A percentile compares a stretch with the other conserved stretches of the same genome.
phyloP scores from a whole-genome alignment of 2,888 invertebrate genomes.

The Cecidostiba fungosa region DNA sequence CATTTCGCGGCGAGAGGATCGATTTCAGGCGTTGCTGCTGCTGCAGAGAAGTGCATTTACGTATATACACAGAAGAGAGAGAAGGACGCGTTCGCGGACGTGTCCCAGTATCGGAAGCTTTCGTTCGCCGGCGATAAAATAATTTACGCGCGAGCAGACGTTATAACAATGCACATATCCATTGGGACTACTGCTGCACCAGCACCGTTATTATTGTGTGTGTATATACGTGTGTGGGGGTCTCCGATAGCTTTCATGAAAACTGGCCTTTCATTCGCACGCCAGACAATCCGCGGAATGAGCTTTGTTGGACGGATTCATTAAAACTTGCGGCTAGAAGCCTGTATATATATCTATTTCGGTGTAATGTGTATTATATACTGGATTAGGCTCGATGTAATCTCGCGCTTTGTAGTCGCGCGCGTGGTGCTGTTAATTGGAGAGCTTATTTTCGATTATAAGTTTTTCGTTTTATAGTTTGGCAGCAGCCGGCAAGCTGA shows the following conservation, averaged over 20 bases:
- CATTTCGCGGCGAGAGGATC: constrained; percentile 36
- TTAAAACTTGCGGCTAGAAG: constrained; percentile 62
- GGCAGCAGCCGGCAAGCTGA: too few relatives aligned
- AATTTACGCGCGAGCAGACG: constrained; percentile 40
- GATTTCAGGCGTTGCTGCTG: constrained; percentile 37
- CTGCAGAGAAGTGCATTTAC: neutral
- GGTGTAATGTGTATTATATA: neutral
- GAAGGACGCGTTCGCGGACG: constrained; percentile 27
- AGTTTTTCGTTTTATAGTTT: too few relatives aligned
- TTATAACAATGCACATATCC: neutral
- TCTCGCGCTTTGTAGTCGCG: constrained; percentile 1
- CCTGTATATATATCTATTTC: too few relatives aligned
- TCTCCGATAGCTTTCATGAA: constrained; percentile 72
- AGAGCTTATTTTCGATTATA: too few relatives aligned
- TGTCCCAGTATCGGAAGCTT: constrained; percentile 40
- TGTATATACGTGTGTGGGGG: constrained; percentile 45
- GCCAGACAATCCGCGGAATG: constrained; percentile 60
- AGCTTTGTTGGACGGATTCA: constrained; percentile 66
- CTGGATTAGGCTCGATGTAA: constrained; percentile 1
- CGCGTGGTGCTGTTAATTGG: too few relatives aligned
- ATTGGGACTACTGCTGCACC: neutral
- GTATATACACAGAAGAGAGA: neutral
- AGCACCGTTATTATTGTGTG: constrained; percentile 30
- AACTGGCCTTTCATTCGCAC: constrained; percentile 63
- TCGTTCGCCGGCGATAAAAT: constrained; percentile 37